Evolutionary conservation across 2,113 vertebrate genomes (phyloP).

Genomic region (Plestiodon gilberti): DNA sequence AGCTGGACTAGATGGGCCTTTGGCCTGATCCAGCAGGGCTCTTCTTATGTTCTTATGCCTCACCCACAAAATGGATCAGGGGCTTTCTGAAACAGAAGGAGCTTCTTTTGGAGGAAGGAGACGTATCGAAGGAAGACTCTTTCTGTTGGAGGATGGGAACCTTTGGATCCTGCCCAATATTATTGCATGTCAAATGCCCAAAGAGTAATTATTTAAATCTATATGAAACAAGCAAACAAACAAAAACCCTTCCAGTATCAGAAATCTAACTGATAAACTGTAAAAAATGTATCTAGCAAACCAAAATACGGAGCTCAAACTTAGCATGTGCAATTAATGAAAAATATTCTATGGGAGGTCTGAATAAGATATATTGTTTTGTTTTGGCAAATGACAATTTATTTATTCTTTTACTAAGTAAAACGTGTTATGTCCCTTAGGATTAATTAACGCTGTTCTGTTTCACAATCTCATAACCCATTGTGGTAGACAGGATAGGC

Average conservation of each 20-base stretch:
- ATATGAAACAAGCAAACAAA: not conserved
- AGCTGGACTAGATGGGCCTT: too few species aligned
- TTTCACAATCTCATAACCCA: too few species aligned
- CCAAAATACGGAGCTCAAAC: not conserved
- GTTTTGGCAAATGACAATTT: not conserved
- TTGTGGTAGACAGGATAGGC: too few species aligned
- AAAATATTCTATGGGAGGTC: not conserved
- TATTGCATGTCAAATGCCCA: not conserved
- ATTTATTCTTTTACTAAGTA: too few species aligned
- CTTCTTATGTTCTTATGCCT: too few species aligned
- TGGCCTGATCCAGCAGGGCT: too few species aligned
- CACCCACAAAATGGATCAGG: not conserved
- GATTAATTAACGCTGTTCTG: not conserved
- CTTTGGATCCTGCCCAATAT: not conserved
- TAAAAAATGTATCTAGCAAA: not conserved
- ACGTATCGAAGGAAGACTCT: too few species aligned
- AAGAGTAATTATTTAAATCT: not conserved
- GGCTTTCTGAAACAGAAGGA: too few species aligned
- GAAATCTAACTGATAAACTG: not conserved
- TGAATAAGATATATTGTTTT: not conserved
- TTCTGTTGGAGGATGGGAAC: too few species aligned
- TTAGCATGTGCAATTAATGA: not conserved
- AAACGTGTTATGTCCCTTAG: conserved; percentile 44
- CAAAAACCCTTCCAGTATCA: not conserved
- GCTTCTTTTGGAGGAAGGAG: too few species aligned